Evolutionary conservation across 2,888 invertebrate species (phyloP).

Genomic region (Drosophila anomelani): DNA sequence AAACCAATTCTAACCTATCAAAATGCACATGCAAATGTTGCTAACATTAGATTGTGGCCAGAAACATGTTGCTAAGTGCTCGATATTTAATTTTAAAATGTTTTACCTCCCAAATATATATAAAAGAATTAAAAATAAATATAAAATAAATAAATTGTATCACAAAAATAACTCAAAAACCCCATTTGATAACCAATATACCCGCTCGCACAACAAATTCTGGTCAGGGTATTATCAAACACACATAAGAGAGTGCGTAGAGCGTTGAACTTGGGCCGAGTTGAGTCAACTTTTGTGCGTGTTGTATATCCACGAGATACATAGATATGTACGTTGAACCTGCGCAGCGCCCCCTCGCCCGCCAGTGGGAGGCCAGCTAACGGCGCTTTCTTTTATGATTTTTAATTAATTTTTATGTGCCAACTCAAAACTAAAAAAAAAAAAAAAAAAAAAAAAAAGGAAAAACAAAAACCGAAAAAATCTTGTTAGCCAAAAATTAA

Average conservation of each 20-base stretch:
- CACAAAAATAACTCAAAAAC: too few relatives aligned
- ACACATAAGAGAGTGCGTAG: constrained; percentile 46
- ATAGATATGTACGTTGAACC: constrained; percentile 72
- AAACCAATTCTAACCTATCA: background rate
- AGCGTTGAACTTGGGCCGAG: constrained; percentile 67
- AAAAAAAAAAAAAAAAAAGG: constrained; percentile 4
- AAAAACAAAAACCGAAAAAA: constrained; percentile 15
- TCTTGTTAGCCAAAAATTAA: constrained; percentile 64
- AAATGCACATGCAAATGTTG: too few relatives aligned
- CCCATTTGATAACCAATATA: background rate
- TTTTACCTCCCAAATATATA: background rate
- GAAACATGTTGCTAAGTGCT: background rate
- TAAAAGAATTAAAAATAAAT: background rate
- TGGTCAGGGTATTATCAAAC: constrained; percentile 16
- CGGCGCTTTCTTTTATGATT: constrained; percentile 52
- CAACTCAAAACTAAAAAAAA: constrained; percentile 42
- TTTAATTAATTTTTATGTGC: constrained; percentile 71
- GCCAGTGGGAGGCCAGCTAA: constrained; percentile 33
- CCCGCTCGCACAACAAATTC: background rate
- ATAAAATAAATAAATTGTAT: background rate
- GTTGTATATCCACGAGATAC: constrained; percentile 61
- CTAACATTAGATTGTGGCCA: too few relatives aligned
- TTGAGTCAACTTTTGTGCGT: constrained; percentile 73
- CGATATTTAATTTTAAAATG: too few relatives aligned
- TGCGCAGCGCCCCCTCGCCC: constrained; percentile 28